Conservation (phyloP, 2,797 vertebrate genomes). For the Falco columbarius region DNA sequence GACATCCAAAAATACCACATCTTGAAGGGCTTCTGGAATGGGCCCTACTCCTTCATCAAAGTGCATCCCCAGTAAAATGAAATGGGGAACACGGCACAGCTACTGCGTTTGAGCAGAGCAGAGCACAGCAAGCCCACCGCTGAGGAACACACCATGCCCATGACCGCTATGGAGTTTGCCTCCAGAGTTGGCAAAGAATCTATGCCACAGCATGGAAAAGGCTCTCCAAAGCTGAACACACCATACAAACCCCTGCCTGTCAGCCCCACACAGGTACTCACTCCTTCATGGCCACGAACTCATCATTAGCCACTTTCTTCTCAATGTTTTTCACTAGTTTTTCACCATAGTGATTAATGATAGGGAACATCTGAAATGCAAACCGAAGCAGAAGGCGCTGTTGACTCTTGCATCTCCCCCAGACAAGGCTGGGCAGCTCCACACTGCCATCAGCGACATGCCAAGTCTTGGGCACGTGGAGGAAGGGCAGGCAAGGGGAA, state of each 20-base stretch:
- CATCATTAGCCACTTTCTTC: constrained; percentile 68
- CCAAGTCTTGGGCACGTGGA: neutral
- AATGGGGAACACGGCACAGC: neutral
- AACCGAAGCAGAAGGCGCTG: neutral
- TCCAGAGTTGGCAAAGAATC: neutral
- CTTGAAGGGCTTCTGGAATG: neutral
- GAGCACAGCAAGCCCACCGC: neutral
- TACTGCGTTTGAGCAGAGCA: neutral
- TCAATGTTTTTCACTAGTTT: constrained; percentile 71
- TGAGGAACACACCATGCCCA: neutral
- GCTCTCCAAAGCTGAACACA: neutral
- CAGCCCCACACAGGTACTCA: constrained; percentile 48
- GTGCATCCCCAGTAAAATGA: neutral
- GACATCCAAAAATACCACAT: neutral
- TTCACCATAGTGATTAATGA: constrained; percentile 77
- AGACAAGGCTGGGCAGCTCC: neutral
- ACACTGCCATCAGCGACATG: neutral
- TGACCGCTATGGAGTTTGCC: neutral
- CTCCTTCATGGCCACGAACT: constrained; percentile 73
- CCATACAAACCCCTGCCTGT: neutral
- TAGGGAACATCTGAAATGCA: constrained; percentile 77
- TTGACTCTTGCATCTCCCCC: neutral
- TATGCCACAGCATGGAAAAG: neutral
- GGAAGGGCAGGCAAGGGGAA: neutral
- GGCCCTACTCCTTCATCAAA: neutral